Base-by-base conservation (phyloP, 2,113 vertebrate species). In the Eurystomus gularis region DNA sequence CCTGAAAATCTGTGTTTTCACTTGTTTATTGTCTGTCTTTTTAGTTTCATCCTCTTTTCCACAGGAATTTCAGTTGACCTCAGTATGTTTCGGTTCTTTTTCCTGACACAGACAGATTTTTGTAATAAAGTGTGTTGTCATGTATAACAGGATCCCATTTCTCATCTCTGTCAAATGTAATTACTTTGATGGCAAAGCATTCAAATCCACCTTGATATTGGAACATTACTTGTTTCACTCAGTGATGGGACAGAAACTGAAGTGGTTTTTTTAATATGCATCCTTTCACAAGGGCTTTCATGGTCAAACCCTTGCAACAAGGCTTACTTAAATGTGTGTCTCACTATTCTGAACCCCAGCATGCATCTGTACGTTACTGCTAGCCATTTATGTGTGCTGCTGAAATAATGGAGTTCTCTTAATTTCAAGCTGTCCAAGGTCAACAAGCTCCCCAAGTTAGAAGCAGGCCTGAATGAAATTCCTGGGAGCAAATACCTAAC, bases 141-240 rank as follows among this genome's bases (percentile, higher is more conserved):
- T 75, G 61, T 79, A 83, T 44, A 86, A 92, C 48, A 86, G 55
- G 48, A 81, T 81, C 68, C 42, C 48, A 60, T 93, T 94, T 95
- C 68, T 95, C 55, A 48, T 88, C 55, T 90, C 79, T 92, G 88
- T 71, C 93, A 93, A 51, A 60, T n/a, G 39, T 48, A 94, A 90
- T 95, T 93, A 68, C 60, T 92, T 75, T 60, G 82, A 86, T 72
- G 49, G 40, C 82, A 90, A 29, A 17, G 68, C 57, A 37, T 82
- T 88, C 48, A 73, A 92, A 93, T 84, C 69, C 51, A 49, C 72
- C 21, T 81, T 78, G 72, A 68, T 95, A 60, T 71, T 71, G 57
- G 51, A 75, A 57, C 42, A 3, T 7, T 24, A 25, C 13, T 64
- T 93, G 10, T 80, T 90, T 83, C 35, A 26, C 39, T 75, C 46